Percentiles rank a stretch among this genome's conserved stretches.
These are phyloP conservation scores for Helobdella robusta DNA, from an alignment of 2,888 invertebrate species.

Conservation along the genomic window DNA sequence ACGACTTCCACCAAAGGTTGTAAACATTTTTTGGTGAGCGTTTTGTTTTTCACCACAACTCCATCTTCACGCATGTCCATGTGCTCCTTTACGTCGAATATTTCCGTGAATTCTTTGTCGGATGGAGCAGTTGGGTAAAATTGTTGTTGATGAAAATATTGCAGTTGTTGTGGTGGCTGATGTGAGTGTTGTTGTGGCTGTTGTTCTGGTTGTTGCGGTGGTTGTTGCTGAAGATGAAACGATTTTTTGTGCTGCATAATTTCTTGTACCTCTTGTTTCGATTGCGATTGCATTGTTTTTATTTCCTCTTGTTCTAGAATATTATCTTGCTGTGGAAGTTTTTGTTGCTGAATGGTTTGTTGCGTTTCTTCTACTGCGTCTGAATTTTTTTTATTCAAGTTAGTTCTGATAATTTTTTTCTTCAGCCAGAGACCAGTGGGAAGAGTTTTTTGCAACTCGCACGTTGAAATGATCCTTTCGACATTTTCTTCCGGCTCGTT, in stretches of 20 bases:
- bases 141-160: not conserved
- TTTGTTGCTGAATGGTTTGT: not conserved
- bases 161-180: not conserved
- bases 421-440: slow-evolving; percentile 31
- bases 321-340: too few species aligned
- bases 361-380: not conserved
- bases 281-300: too few species aligned
- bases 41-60: not conserved
- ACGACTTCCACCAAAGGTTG: slow-evolving; percentile 12
- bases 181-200: not conserved
- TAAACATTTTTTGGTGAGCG: not conserved
- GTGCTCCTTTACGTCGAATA: slow-evolving; percentile 1
- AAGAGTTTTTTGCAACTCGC: slow-evolving; percentile 31
- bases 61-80: slow-evolving; percentile 5
- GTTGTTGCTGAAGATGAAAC: not conserved
- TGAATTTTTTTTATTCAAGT: not conserved
- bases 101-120: not conserved
- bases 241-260: too few species aligned
- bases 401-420: not conserved
- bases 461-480: slow-evolving; percentile 18
- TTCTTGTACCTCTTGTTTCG: too few species aligned
- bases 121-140: not conserved
- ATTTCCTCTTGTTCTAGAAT: too few species aligned
- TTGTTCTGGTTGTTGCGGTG: not conserved
- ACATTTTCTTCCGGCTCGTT: slow-evolving; percentile 14